Base-by-base conservation (phyloP, 2,113 vertebrate species). In the Leptobrachium ailaonicum region DNA sequence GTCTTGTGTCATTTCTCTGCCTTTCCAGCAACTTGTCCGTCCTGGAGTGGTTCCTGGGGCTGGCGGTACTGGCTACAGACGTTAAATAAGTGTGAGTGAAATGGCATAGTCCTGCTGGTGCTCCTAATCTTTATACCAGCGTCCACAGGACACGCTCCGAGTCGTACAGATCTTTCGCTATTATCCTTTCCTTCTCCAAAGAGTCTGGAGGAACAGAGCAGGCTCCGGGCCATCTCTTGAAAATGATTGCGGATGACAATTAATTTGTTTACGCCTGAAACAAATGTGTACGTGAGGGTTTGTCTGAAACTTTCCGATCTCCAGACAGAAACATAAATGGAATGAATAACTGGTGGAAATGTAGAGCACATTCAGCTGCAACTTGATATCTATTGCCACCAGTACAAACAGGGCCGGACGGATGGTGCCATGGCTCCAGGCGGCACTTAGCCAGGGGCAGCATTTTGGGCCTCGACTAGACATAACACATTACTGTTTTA, bases 211-310 rank as follows among this genome's bases (percentile, higher is more conserved):
- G 44, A 45, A 68, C 66, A 77, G 66, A 54, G 66, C 5, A 10
- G 13, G 64, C 75, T 69, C 13, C 44, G 10, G 41, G 75, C 75
- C 2, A 2, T 13, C 14, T 44, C 53, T 58, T 58, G 53, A 73
- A 73, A 54, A n/a, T 60, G 66, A 77, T 69, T 54, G 14, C 44
- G 20, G 64, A 12, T 69, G 75, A 77, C 75, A 76, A 56, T 64
- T 66, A 76, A 54, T 58, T 54, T 77, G 50, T 70, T 58, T 77
- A 69, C 6, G 66, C 66, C 76, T 70, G 43, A 70, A 77, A 69
- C 66, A 45, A 70, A 13, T 54, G 20, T 44, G 12, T 40, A 60
- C 60, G 5, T 54, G 45, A 50, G 47, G 4, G 8, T 50, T 50
- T 50, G 4, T 50, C 47, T 50, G 47, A 0, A 5, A 50, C 47